These are phyloP conservation scores for Elegia similella DNA, from an alignment of 2,888 invertebrate species.

Conservation along the genomic window DNA sequence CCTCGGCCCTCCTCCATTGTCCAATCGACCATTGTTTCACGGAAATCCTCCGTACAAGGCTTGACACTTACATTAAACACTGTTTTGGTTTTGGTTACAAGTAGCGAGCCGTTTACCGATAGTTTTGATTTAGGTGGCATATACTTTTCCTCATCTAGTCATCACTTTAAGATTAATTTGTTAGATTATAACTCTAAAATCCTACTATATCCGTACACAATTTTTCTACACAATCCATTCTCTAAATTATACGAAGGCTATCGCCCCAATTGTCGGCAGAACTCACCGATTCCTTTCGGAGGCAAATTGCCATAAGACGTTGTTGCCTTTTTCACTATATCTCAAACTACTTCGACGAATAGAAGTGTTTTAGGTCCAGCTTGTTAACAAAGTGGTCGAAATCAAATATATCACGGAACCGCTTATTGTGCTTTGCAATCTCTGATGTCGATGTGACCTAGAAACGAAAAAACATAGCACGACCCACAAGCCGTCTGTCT, in stretches of 20 bases:
- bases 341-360: not conserved
- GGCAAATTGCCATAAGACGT: not conserved
- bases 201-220: too few relatives aligned
- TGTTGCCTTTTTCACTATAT: not conserved
- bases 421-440: conserved; percentile 35
- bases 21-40: conserved; percentile 68
- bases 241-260: not conserved
- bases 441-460: conserved; percentile 57
- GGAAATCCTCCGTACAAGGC: conserved; percentile 65
- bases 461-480: conserved; percentile 64
- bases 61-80: conserved; percentile 60
- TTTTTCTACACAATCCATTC: not conserved
- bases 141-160: not conserved
- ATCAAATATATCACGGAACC: conserved; percentile 63
- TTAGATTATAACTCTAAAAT: too few relatives aligned
- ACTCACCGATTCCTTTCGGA: not conserved
- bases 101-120: not conserved
- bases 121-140: not conserved
- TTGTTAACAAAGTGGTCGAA: conserved; percentile 33
- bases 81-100: conserved; percentile 40
- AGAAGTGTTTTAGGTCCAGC: conserved; percentile 26
- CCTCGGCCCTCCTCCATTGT: conserved; percentile 60
- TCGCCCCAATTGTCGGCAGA: not conserved
- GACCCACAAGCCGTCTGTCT: conserved; percentile 40
- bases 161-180: not conserved